phyloP scores from a whole-genome alignment of 2,797 vertebrate species.

The Brachymystax lenok region DNA sequence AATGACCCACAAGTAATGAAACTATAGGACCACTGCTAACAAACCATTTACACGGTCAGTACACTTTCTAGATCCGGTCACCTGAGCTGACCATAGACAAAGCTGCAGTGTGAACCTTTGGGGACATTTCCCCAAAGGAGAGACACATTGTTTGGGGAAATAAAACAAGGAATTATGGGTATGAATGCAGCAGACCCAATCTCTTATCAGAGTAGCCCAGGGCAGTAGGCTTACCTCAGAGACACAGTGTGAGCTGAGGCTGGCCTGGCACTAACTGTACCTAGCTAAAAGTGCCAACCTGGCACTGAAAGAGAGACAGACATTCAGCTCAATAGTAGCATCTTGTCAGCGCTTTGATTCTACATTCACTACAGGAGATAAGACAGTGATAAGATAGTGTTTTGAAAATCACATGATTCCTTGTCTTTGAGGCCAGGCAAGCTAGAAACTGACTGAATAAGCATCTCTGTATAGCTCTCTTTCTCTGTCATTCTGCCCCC shows the following conservation, averaged over 20 bases:
- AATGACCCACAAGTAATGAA: neutral
- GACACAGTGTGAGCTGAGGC: neutral
- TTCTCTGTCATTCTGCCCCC: neutral
- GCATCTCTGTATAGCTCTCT: constrained; percentile 2
- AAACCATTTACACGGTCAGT: neutral
- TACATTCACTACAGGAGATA: constrained; percentile 29
- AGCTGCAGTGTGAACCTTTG: constrained; percentile 10
- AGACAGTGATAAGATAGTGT: constrained; percentile 10
- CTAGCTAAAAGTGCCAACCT: constrained; percentile 1
- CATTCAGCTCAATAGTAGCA: neutral
- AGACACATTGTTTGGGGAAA: constrained; percentile 45
- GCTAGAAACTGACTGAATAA: constrained; percentile 19
- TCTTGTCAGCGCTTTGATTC: neutral
- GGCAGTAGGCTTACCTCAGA: constrained; percentile 37
- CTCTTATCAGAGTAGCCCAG: constrained; percentile 54
- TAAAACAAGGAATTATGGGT: constrained; percentile 46
- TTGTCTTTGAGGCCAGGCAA: neutral
- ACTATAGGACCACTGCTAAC: neutral
- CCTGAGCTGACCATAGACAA: constrained; percentile 34
- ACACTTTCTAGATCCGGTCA: constrained; percentile 29
- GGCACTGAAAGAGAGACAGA: constrained; percentile 36
- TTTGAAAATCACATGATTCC: constrained; percentile 15
- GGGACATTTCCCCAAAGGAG: constrained; percentile 19
- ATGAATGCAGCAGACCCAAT: constrained; percentile 41
- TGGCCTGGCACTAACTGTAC: neutral